Evolutionary conservation across 1,140 invertebrate genomes (phyloP), one percentile per base, ranked within the genome.

Genomic region (Hirudo medicinalis): DNA sequence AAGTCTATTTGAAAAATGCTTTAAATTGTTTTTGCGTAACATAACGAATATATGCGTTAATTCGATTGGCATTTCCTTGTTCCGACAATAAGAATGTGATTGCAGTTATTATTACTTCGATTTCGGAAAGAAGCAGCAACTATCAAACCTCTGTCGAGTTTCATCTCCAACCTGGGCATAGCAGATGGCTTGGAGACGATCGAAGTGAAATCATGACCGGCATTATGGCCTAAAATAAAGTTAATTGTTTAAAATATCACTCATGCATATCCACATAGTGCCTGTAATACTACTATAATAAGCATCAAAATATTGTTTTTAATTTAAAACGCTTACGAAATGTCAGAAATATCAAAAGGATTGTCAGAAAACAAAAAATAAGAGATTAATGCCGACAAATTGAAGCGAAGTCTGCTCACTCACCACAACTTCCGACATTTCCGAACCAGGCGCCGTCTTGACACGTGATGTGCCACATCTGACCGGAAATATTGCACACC

Each of bases 381-480:
- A 49, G 43, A 49, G 13, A 8, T 49, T 49, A 49, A 49, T 49
- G 43, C 43, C 9, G 4, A 49, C 43, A 49, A 49, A 49, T 49
- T 49, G 11, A 49, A 49, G 15, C 43, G 43, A 49, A 49, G 43
- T 17, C 43, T 17, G 43, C 22, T 25, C 22, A 63, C 20, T 22
- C 22, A 63, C 57, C 22, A 53, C 70, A 71, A 25, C 54, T 71
- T 27, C 70, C 68, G 54, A 69, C 67, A 29, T 25, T 40, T 54
- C 73, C 73, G n/a, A 67, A 43, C 73, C 73, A 74, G 11, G 20
- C 15, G 4, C 70, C 73, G 53, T 74, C 70, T 68, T 67, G 71
- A 49, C 73, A 74, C n/a, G 70, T 74, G 27, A 74, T 22, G 60
- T 72, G 70, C 73, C 73, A 74, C 11, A 69, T 67, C 70, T 74